These are phyloP conservation scores for Laodelphax striatellus DNA, from an alignment of 1,140 invertebrate genomes.

Conservation along the genomic window DNA sequence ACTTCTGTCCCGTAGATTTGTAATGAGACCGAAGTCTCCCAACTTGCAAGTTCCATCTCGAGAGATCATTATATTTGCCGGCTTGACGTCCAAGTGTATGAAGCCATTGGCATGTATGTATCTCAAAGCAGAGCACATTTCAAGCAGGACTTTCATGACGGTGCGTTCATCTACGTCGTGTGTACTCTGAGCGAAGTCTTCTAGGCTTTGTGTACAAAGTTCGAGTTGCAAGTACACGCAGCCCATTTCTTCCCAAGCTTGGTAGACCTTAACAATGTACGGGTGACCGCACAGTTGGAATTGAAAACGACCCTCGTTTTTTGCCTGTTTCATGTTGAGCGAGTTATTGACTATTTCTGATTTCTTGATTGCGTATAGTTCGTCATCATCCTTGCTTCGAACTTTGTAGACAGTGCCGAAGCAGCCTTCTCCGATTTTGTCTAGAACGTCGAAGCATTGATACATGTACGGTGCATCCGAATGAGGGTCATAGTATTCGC, in stretches of 20 bases:
- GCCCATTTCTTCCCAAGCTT: slow-evolving; percentile 63
- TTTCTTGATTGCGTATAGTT: slow-evolving; percentile 56
- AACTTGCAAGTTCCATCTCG: slow-evolving; percentile 51
- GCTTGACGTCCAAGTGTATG: slow-evolving; percentile 65
- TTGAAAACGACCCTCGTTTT: slow-evolving; percentile 58
- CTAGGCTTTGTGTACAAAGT: slow-evolving; percentile 43
- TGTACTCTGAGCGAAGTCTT: slow-evolving; percentile 31
- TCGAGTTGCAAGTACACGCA: slow-evolving; percentile 62
- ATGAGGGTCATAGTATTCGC: too few relatives aligned
- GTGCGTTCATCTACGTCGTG: slow-evolving; percentile 35
- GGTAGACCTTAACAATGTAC: slow-evolving; percentile 53
- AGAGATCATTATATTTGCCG: slow-evolving; percentile 60
- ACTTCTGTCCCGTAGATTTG: slow-evolving; percentile 45
- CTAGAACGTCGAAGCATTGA: slow-evolving; percentile 49
- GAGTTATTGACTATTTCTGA: slow-evolving; percentile 44
- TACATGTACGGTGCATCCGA: slow-evolving; percentile 30
- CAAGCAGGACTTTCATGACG: slow-evolving; percentile 31
- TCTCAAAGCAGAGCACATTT: slow-evolving; percentile 42
- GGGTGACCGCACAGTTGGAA: slow-evolving; percentile 51
- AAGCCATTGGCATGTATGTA: slow-evolving; percentile 52
- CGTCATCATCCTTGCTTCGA: slow-evolving; percentile 47
- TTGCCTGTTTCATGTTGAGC: slow-evolving; percentile 44
- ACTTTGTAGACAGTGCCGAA: slow-evolving; percentile 65
- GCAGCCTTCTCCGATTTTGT: slow-evolving; percentile 54
- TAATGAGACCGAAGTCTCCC: slow-evolving; percentile 55